These are phyloP conservation scores for Sclerurus mexicanus DNA, from an alignment of 2,113 vertebrate species.

Conservation along the genomic window DNA sequence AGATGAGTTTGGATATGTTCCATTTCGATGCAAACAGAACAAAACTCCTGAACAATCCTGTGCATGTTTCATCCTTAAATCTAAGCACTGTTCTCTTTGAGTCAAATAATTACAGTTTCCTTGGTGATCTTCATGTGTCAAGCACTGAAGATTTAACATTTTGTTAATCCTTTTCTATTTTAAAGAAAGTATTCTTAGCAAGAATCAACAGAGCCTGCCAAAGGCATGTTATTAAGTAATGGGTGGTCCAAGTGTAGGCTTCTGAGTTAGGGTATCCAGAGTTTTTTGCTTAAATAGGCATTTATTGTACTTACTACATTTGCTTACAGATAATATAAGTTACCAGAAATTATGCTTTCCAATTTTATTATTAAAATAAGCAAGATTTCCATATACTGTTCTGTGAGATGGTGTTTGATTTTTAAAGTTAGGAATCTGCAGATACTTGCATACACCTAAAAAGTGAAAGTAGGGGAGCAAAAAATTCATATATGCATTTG, in stretches of 20 bases:
- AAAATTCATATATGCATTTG: neutral
- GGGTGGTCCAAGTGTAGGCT: neutral
- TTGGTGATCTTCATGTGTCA: slow-evolving; percentile 46
- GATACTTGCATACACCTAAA: neutral
- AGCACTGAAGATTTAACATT: slow-evolving; percentile 16
- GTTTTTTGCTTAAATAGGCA: neutral
- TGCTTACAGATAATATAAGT: neutral
- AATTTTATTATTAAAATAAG: neutral
- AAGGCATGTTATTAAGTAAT: neutral
- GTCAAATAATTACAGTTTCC: slow-evolving; percentile 43
- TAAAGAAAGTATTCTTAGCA: neutral
- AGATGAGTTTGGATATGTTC: neutral
- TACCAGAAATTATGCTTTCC: neutral
- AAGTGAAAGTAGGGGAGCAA: neutral
- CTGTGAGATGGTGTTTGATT: neutral
- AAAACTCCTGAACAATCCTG: neutral
- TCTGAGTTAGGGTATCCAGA: neutral
- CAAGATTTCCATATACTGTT: neutral
- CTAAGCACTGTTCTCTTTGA: neutral
- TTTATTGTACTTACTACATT: neutral
- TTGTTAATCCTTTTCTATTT: slow-evolving; percentile 29
- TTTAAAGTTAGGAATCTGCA: neutral
- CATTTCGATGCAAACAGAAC: neutral
- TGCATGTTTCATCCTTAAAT: neutral
- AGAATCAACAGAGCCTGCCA: neutral